Conservation (phyloP, 1,140 invertebrate species). For the Lordiphosa collinella region DNA sequence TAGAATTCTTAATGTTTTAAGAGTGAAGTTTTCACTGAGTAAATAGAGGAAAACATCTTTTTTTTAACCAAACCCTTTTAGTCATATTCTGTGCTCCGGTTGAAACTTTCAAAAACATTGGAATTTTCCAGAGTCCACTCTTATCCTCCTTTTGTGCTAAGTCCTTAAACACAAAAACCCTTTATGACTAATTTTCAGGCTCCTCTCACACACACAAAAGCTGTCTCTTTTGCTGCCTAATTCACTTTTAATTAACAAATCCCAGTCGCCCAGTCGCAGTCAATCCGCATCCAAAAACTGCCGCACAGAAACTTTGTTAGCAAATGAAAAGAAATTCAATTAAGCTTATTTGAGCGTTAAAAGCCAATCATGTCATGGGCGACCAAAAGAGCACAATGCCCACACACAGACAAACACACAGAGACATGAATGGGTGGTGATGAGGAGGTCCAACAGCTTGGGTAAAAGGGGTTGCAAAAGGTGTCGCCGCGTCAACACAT, state of each 20-base stretch:
- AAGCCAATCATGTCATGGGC: conserved; percentile 77
- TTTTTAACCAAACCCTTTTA: no score
- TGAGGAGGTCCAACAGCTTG: conserved; percentile 9
- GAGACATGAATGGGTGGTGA: background rate
- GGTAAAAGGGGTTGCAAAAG: conserved; percentile 59
- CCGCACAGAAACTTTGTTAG: conserved; percentile 64
- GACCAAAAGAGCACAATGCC: conserved; percentile 65
- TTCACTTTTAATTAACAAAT: conserved; percentile 79
- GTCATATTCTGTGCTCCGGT: no score
- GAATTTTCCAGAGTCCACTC: no score
- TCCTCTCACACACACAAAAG: conserved; percentile 17
- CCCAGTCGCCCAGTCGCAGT: conserved; percentile 37
- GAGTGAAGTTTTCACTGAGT: no score
- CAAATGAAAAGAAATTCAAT: conserved; percentile 79
- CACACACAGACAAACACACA: conserved; percentile 34
- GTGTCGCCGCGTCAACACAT: conserved; percentile 61
- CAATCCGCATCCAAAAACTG: conserved; percentile 1
- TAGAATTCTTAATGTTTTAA: no score
- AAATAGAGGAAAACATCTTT: no score
- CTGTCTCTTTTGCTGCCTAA: conserved; percentile 43
- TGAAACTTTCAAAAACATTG: no score
- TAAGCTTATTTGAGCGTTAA: conserved; percentile 80
- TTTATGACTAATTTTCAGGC: conserved; percentile 29
- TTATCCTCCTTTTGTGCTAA: background rate
- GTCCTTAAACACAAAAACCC: conserved; percentile 4